Evolutionary conservation across 2,113 vertebrate species (phyloP).

Genomic region (Sterna hirundo): DNA sequence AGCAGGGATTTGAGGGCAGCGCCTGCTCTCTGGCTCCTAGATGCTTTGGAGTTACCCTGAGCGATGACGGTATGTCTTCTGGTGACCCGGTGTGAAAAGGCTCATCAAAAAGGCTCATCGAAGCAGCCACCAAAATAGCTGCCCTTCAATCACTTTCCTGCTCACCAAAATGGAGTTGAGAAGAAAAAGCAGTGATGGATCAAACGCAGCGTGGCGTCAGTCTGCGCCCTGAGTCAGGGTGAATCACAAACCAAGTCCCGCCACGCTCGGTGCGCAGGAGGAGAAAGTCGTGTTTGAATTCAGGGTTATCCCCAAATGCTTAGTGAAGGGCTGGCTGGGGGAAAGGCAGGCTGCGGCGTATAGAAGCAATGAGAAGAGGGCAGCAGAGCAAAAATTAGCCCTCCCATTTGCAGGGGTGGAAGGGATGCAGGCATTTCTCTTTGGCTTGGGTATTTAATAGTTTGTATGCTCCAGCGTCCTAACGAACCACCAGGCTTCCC

Average conservation of each 20-base stretch:
- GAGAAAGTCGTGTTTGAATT: not conserved
- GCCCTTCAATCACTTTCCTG: not conserved
- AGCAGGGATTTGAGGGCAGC: not conserved
- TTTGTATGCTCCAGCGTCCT: not conserved
- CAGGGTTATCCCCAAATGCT: not conserved
- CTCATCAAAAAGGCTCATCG: accelerated
- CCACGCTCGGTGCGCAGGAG: accelerated
- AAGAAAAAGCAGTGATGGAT: not conserved
- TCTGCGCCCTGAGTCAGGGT: not conserved
- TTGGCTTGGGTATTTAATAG: not conserved
- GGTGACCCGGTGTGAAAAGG: not conserved
- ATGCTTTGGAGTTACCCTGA: not conserved
- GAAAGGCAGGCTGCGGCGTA: accelerated
- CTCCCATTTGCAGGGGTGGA: not conserved
- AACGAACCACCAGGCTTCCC: not conserved
- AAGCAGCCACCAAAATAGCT: not conserved
- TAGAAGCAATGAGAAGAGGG: not conserved
- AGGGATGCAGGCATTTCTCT: not conserved
- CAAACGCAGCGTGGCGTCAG: not conserved
- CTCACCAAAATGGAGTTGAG: not conserved
- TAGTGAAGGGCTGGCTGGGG: not conserved
- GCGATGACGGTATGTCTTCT: accelerated
- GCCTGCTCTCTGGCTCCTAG: not conserved
- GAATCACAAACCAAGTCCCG: not conserved
- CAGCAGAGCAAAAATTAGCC: not conserved